phyloP scores from a whole-genome alignment of 2,113 vertebrate species.

The Eretmochelys imbricata region DNA sequence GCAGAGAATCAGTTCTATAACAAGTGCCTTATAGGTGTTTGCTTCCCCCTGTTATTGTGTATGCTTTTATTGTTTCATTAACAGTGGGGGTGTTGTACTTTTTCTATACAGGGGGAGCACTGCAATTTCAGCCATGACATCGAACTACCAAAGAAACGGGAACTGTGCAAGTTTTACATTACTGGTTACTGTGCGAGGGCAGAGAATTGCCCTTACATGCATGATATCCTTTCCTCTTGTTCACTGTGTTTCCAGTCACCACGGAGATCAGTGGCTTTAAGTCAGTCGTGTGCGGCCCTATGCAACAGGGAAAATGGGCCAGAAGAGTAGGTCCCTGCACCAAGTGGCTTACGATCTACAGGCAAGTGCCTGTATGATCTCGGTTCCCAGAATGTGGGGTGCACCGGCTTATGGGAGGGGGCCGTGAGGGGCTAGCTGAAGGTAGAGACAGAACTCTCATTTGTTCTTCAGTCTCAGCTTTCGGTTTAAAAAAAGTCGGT shows the following conservation, averaged over 20 bases:
- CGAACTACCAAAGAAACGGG: slow-evolving; percentile 93
- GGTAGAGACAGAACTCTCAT: not conserved
- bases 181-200: slow-evolving; percentile 94
- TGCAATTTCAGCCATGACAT: slow-evolving; percentile 98
- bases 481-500: rapidly evolving
- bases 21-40: rapidly evolving
- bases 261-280: not conserved
- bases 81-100: rapidly evolving
- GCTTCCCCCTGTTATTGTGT: rapidly evolving
- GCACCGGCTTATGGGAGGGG: not conserved
- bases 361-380: not conserved
- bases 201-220: slow-evolving; percentile 97
- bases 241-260: not conserved
- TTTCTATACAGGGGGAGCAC: slow-evolving; percentile 87
- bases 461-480: not conserved
- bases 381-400: not conserved
- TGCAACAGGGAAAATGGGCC: rapidly evolving
- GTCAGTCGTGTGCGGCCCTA: not conserved
- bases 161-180: slow-evolving; percentile 98
- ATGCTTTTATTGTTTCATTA: not conserved
- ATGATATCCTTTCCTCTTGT: slow-evolving; percentile 90
- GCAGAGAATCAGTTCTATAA: rapidly evolving
- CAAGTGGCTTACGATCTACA: not conserved
- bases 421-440: not conserved
- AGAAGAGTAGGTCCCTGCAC: not conserved